A percentile compares a stretch with the other conserved stretches of the same genome.
Evolutionary conservation across 2,888 invertebrate species (phyloP).

Genomic region (Drosophila tripunctata): DNA sequence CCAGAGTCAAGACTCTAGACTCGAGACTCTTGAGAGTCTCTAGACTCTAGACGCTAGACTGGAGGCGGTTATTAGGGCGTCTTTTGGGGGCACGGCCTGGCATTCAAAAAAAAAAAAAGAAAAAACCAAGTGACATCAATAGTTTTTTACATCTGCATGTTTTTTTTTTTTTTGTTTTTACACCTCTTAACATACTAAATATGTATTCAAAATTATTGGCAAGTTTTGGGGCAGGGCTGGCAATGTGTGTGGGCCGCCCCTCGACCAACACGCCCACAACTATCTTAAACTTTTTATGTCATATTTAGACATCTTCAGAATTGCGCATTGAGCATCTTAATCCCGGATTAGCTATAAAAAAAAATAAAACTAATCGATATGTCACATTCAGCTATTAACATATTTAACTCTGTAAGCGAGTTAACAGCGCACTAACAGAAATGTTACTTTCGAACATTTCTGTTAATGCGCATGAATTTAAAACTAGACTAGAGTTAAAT

Average conservation of each 20-base stretch:
- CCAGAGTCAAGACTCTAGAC: not conserved
- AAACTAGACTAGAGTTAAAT: not conserved
- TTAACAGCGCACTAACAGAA: not conserved
- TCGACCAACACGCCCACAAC: slow-evolving; percentile 13
- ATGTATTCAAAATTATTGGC: not conserved
- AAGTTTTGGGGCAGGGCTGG: slow-evolving; percentile 46
- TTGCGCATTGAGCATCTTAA: slow-evolving; percentile 37
- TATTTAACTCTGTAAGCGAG: not conserved
- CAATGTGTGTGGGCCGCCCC: slow-evolving; percentile 37
- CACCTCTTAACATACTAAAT: not conserved
- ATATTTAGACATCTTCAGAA: slow-evolving; percentile 11
- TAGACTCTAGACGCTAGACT: not conserved
- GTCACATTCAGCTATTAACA: not conserved
- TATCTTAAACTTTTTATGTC: not conserved
- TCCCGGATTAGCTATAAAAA: not conserved
- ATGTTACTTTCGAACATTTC: no score
- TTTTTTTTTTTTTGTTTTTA: not conserved
- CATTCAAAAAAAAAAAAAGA: no score
- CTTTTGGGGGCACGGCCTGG: slow-evolving; percentile 26
- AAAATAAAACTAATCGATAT: not conserved
- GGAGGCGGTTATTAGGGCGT: slow-evolving; percentile 32
- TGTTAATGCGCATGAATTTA: not conserved
- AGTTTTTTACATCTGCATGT: slow-evolving; percentile 2
- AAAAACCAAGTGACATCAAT: slow-evolving; percentile 5
- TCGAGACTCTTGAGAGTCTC: not conserved